Evolutionary conservation across 2,797 vertebrate genomes (phyloP).

Genomic region (Molossus alvarezi): DNA sequence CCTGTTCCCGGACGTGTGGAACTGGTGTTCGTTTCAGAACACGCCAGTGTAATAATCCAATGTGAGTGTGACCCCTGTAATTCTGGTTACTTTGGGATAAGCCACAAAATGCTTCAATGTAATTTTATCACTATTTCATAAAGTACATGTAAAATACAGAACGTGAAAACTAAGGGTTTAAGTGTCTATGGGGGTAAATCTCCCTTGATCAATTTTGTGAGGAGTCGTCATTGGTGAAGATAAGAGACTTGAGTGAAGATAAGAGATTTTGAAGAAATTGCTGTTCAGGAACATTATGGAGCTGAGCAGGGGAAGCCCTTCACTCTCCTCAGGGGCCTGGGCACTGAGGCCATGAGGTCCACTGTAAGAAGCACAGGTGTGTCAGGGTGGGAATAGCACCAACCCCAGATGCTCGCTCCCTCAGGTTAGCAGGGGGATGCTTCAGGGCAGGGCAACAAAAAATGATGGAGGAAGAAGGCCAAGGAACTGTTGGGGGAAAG

Average conservation of each 20-base stretch:
- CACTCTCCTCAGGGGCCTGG: background rate
- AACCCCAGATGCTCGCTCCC: background rate
- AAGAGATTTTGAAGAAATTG: background rate
- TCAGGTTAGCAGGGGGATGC: too few relatives aligned
- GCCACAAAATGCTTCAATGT: background rate
- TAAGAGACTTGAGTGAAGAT: background rate
- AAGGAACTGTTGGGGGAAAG: background rate
- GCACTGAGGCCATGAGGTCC: rapidly evolving
- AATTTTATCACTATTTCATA: background rate
- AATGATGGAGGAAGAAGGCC: background rate
- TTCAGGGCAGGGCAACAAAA: background rate
- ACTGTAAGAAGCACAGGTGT: rapidly evolving
- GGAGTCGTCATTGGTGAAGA: background rate
- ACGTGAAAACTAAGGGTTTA: background rate
- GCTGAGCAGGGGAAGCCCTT: background rate
- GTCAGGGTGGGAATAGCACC: rapidly evolving
- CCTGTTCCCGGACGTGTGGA: constrained; percentile 97
- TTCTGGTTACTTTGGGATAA: background rate
- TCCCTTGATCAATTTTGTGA: background rate
- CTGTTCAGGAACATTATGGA: background rate
- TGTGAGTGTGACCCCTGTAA: constrained; percentile 90
- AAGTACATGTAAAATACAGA: background rate
- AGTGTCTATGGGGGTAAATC: background rate
- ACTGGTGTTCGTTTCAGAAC: constrained; percentile 97
- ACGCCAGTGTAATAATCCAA: constrained; percentile 97